Base-by-base conservation (phyloP, 2,113 vertebrate genomes). In the Eudyptes chrysolophus region DNA sequence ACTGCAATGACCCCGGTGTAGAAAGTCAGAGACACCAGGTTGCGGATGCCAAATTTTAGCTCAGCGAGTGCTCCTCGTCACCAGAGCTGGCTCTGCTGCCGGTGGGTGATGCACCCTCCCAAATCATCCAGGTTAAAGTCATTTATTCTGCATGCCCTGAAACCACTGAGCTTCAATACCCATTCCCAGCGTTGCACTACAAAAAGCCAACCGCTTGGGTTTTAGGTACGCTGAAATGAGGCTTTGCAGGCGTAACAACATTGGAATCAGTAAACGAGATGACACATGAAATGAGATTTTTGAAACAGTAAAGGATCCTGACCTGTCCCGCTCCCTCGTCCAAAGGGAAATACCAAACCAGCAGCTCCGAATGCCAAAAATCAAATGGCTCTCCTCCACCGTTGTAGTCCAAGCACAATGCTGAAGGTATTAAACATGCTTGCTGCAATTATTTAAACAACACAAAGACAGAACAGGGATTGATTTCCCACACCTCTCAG, bases 251-350 rank as follows among this genome's bases (percentile, higher is more conserved):
- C 19, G 2, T 25, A 6, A 24, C 5, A 6, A 19, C 5, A 2
- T 1, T 12, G 69, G 69, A 64, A 54, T 42, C 5, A 7, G 57
- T n/a, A 42, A 42, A 58, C 18, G 18, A 51, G 55, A 27, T 21
- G 57, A 42, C 55, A 51, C 6, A 3, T 17, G 15, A 55, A 42
- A 74, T 1, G 3, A 42, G 38, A 61, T 6, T 34, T 62, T 62
- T 44, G 57, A 42, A 72, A 19, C 58, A 54, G 61, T 20, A 20
- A 69, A 74, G 7, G 30, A 24, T 69, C 30, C 22, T 54, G 34
- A 44, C 20, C 27, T 18, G 42, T 49, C 89, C 34, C 0, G 0
- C 32, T 71, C 57, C n/a, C 66, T 44, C 11, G 5, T 24, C 16
- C 0, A 0, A 46, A 51, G 32, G 19, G 26, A 6, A 48, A 52